phyloP scores from a whole-genome alignment of 2,888 invertebrate genomes.

The Steinernema hermaphroditum region DNA sequence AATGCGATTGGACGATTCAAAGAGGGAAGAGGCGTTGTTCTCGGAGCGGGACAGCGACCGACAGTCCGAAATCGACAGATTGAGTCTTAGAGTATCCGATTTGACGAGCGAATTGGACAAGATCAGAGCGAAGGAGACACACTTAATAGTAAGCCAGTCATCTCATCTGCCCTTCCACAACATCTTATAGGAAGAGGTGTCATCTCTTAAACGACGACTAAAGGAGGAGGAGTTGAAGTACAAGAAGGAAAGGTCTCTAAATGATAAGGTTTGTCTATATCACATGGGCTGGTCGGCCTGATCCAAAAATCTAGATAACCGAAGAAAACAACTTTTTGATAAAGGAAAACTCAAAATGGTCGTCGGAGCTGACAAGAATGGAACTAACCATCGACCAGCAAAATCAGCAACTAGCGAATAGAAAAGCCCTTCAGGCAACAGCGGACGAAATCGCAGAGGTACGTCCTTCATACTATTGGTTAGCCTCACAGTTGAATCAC shows the following conservation, averaged over 20 bases:
- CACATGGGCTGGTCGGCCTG: not conserved
- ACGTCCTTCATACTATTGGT: not conserved
- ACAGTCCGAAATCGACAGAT: conserved; percentile 25
- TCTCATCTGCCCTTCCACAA: not conserved
- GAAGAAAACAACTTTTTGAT: conserved; percentile 38
- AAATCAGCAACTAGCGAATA: conserved; percentile 35
- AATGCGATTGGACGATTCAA: conserved; percentile 29
- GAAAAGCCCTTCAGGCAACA: not conserved
- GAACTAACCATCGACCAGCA: conserved; percentile 42
- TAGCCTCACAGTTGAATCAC: too few relatives aligned
- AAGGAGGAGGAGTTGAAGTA: conserved; percentile 41
- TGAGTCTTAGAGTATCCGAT: conserved; percentile 9
- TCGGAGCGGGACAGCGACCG: conserved; percentile 26
- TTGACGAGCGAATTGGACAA: conserved; percentile 31
- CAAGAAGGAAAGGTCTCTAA: conserved; percentile 34
- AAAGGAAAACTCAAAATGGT: conserved; percentile 41
- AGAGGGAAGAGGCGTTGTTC: conserved; percentile 24
- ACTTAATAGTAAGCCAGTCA: conserved; percentile 12
- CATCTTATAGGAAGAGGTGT: conserved; percentile 39
- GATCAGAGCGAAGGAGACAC: conserved; percentile 19
- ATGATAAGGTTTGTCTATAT: conserved; percentile 18
- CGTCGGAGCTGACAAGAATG: conserved; percentile 34
- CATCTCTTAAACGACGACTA: conserved; percentile 35
- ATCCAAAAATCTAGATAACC: not conserved
- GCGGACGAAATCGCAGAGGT: conserved; percentile 19